Evolutionary conservation across 2,797 vertebrate genomes (phyloP), one percentile per base, ranked within the genome.

Genomic region (Pygocentrus nattereri): DNA sequence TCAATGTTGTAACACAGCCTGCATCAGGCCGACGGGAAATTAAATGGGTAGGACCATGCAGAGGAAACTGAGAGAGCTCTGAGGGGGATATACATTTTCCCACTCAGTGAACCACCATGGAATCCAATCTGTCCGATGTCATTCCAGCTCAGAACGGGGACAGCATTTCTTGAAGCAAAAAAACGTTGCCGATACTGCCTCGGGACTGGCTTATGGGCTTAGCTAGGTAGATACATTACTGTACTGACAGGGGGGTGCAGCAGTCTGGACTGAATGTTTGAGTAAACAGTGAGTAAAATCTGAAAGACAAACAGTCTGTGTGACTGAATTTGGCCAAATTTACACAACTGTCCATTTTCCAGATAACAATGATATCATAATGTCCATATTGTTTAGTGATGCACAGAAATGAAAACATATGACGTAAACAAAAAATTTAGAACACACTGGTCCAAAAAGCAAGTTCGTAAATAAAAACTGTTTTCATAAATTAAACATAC

Each of bases 21-120:
- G 72, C 83, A 85, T 78, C 65, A 80, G 54, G 78, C 76, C 49
- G n/a, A 74, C 25, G 73, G 78, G 59, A 88, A 88, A 89, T 85
- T 77, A 90, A 87, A 89, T 86, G 80, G 88, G 70, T 64, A 68
- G 65, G 68, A 75, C 71, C 68, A 75, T 27, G 61, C 65, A 38
- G 74, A 30, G 30, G 67, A 72, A 31, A 73, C 79, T 68, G 69
- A 78, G 74, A 52, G 50, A 82, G 58, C 76, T 80, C 82, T 23
- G 70, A 74, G 84, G 83, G 85, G 85, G 76, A 65, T 82, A 82
- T 78, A 85, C 74, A 73, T 81, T 88, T 84, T 85, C 79, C 54
- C 76, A 38, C 71, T 16, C 70, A 77, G 80, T 82, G 80, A 83
- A 88, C 83, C 65, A 49, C 65, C 56, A 72, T 59, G 78, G 52